Evolutionary conservation across 2,888 invertebrate species (phyloP).

Genomic region (Sesamia inferens): DNA sequence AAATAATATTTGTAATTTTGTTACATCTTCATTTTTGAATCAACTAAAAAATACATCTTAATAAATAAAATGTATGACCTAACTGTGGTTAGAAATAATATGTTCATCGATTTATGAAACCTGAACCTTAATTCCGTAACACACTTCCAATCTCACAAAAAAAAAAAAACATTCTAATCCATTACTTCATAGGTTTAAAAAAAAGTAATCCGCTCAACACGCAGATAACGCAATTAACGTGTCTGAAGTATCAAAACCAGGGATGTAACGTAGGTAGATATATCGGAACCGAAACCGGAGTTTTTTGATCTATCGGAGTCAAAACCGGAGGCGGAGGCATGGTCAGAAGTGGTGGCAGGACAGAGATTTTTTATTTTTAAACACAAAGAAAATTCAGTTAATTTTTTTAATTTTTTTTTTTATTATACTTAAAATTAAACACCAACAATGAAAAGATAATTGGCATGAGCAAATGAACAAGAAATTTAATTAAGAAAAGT

Average conservation of each 20-base stretch:
- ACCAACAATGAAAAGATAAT: too few relatives aligned
- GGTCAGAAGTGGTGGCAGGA: too few relatives aligned
- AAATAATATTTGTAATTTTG: background rate
- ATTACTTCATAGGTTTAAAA: background rate
- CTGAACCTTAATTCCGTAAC: background rate
- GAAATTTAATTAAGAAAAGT: too few relatives aligned
- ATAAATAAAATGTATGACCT: conserved; percentile 2
- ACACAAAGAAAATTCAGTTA: too few relatives aligned
- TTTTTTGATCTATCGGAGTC: too few relatives aligned
- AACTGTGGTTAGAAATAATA: conserved; percentile 18
- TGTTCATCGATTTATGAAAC: conserved; percentile 1
- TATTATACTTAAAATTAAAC: too few relatives aligned
- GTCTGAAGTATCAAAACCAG: background rate
- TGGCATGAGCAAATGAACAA: too few relatives aligned
- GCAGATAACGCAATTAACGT: background rate
- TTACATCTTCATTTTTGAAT: conserved; percentile 2
- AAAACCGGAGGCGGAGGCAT: too few relatives aligned
- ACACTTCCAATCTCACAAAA: background rate
- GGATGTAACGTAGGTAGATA: too few relatives aligned
- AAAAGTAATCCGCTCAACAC: background rate
- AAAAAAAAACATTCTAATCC: background rate
- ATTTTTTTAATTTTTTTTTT: too few relatives aligned
- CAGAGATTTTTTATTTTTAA: too few relatives aligned
- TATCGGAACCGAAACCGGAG: too few relatives aligned
- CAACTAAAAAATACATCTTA: conserved; percentile 1